Evolutionary conservation across 2,888 invertebrate species (phyloP), one percentile per base, ranked within the genome.

Genomic region (Phortica magna): DNA sequence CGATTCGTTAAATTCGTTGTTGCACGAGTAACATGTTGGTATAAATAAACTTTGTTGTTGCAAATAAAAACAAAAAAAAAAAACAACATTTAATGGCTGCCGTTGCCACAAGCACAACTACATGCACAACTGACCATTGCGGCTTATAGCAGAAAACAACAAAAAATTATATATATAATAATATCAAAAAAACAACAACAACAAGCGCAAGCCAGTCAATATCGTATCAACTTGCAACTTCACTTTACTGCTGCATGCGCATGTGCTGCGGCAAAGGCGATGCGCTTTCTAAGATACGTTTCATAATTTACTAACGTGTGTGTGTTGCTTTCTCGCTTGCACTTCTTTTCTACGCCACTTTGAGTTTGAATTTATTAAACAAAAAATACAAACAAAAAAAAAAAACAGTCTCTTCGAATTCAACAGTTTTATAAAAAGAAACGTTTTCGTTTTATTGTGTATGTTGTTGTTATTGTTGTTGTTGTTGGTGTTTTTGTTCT

Each of bases 1-100:
- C 90, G 91, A 87, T 88, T 89, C 88, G 90, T 87, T 90, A 83
- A 88, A 78, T 85, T 85, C 79, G 73, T 76, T 59, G 59, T 17
- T 17, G 48, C 48, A 14, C 48, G 14, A 17, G 17, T 6, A 19
- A 59, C n/a, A 74, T 78, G 31, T 22, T 17, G 17, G 17, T n/a
- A n/a, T n/a, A n/a, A n/a, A n/a, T n/a, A n/a, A n/a, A n/a, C n/a
- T n/a, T n/a, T n/a, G n/a, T n/a, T n/a, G n/a, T n/a, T n/a, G n/a
- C n/a, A n/a, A n/a, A n/a, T n/a, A n/a, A 12, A 43, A 43, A 19
- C 17, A n/a, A 68, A 19, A 48, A 68, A 68, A 31, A 64, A 64
- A 22, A 31, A 42, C 17, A 67, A 67, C 17, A 42, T 67, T 39
- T 42, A 67, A 41, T 42, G 9, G 42, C 68, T 43, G 76, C 75